Evolutionary conservation across 2,113 vertebrate species (phyloP).

Genomic region (Blennius ocellaris): DNA sequence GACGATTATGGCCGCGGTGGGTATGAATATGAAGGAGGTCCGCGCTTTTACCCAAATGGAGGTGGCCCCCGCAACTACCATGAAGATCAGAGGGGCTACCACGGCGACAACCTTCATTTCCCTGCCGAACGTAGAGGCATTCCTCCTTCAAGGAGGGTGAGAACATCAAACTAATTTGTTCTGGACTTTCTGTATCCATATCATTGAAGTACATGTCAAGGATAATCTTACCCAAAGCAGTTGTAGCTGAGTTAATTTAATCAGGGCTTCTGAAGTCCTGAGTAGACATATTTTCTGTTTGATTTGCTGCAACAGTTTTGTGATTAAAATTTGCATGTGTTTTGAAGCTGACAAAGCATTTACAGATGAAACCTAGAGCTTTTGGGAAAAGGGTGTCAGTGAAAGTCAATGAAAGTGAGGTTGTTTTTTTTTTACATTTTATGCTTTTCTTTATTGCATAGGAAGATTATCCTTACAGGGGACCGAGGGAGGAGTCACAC

Average conservation of each 20-base stretch:
- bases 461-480: slow-evolving; percentile 83
- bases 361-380: neutral
- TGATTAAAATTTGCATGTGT: neutral
- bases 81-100: slow-evolving; percentile 81
- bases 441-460: slow-evolving; percentile 20
- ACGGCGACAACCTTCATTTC: slow-evolving; percentile 75
- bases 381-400: neutral
- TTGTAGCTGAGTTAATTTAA: too few species aligned
- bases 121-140: slow-evolving; percentile 72
- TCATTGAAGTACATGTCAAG: neutral
- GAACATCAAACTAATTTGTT: neutral
- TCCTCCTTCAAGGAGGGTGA: slow-evolving; percentile 78
- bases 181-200: neutral
- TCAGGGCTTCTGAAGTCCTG: too few species aligned
- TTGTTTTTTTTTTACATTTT: too few species aligned
- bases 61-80: slow-evolving; percentile 78
- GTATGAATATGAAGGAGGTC: slow-evolving; percentile 79
- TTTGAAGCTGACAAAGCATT: neutral
- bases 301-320: too few species aligned
- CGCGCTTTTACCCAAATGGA: slow-evolving; percentile 81
- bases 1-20: slow-evolving; percentile 73
- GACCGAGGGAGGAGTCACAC: slow-evolving; percentile 76
- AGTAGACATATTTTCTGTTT: too few species aligned
- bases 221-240: too few species aligned
- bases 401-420: too few species aligned